phyloP scores from a whole-genome alignment of 2,797 vertebrate genomes.

The Acestrorhynchus altus region DNA sequence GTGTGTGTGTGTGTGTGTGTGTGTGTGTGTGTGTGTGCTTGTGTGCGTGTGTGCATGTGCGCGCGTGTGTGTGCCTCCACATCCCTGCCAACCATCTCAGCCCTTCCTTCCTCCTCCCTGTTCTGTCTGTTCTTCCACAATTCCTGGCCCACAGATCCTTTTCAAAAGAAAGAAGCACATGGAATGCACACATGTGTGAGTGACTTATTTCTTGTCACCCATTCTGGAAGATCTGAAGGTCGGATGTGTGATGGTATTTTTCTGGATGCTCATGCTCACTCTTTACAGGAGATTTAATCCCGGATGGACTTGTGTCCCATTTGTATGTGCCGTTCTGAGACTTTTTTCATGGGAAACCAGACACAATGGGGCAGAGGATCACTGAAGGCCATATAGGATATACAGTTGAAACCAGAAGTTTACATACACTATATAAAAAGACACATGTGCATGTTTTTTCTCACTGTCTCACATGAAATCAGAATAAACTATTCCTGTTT shows the following conservation, averaged over 20 bases:
- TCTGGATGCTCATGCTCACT: not conserved
- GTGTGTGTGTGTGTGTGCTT: not conserved
- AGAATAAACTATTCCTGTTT: too few relatives aligned
- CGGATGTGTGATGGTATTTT: not conserved
- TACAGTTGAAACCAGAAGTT: too few relatives aligned
- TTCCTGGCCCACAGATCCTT: slow-evolving; percentile 31
- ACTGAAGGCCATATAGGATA: not conserved
- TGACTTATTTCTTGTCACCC: slow-evolving; percentile 11
- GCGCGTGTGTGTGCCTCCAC: slow-evolving; percentile 34
- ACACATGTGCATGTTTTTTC: too few relatives aligned
- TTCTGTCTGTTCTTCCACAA: slow-evolving; percentile 49
- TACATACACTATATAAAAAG: too few relatives aligned
- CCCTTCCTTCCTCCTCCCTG: slow-evolving; percentile 52
- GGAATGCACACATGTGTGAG: not conserved
- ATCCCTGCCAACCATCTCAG: slow-evolving; percentile 57
- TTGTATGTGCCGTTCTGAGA: not conserved
- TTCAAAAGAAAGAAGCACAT: slow-evolving; percentile 25
- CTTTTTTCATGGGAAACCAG: not conserved
- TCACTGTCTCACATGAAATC: too few relatives aligned
- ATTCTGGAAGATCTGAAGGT: not conserved
- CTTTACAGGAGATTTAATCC: not conserved
- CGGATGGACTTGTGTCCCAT: not conserved
- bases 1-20: slow-evolving; percentile 13
- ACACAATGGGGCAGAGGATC: not conserved
- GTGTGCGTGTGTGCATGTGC: slow-evolving; percentile 8